Conservation (phyloP, 2,113 vertebrate genomes). For the Crocuta crocuta region DNA sequence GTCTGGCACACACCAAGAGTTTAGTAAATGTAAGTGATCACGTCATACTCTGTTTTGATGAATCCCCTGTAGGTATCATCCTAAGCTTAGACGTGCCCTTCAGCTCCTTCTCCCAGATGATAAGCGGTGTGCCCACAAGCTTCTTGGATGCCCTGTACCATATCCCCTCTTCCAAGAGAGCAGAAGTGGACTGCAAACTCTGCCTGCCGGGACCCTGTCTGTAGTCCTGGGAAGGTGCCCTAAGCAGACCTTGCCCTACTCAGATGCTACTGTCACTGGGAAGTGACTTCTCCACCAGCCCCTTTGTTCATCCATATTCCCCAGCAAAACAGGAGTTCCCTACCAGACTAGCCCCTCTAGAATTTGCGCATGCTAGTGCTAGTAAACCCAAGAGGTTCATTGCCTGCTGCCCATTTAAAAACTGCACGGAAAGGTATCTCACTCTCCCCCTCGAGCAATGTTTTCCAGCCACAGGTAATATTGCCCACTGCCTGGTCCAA, state of each 20-base stretch:
- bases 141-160: not conserved
- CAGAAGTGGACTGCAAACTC: not conserved
- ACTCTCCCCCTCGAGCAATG: not conserved
- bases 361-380: not conserved
- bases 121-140: not conserved
- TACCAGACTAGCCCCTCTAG: not conserved
- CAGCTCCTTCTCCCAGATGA: not conserved
- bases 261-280: not conserved
- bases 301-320: not conserved
- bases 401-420: not conserved
- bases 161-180: not conserved
- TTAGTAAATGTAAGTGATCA: not conserved
- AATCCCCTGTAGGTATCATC: not conserved
- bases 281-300: not conserved
- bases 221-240: not conserved
- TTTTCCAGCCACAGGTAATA: not conserved
- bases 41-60: not conserved
- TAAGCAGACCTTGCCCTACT: not conserved
- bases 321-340: not conserved
- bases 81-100: not conserved
- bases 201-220: not conserved
- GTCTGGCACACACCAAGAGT: rapidly evolving
- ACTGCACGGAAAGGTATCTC: not conserved
- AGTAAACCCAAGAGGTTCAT: not conserved
- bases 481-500: not conserved